These are phyloP conservation scores for Bucorvus abyssinicus DNA, from an alignment of 2,797 vertebrate species.

Conservation along the genomic window DNA sequence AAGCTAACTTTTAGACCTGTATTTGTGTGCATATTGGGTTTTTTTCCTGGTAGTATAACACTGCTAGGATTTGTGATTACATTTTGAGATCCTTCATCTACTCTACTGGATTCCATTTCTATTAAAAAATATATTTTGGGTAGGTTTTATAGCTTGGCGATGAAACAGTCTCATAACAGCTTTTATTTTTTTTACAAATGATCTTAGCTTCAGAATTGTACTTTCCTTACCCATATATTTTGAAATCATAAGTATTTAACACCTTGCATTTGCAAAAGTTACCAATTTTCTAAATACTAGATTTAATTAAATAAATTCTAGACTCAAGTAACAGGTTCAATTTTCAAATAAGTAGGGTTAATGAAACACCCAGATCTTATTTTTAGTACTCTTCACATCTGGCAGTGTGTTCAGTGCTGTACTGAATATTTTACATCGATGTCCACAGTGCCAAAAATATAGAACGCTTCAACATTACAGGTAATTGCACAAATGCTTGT, in stretches of 20 bases:
- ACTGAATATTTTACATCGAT: not conserved
- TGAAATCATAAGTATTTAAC: not conserved
- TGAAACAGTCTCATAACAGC: not conserved
- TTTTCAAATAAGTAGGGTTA: not conserved
- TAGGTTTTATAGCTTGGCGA: not conserved
- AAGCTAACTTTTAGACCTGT: not conserved
- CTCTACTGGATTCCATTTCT: not conserved
- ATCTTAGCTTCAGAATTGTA: not conserved
- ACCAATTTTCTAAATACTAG: not conserved
- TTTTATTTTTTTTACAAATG: not conserved
- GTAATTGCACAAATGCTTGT: not conserved
- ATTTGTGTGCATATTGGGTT: not conserved
- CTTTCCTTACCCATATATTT: not conserved
- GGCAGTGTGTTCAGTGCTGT: not conserved
- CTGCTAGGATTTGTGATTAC: not conserved
- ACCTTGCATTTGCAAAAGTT: not conserved
- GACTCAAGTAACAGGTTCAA: not conserved
- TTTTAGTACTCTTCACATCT: not conserved
- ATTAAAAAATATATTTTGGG: conserved; percentile 9
- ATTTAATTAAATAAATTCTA: not conserved
- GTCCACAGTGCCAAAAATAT: not conserved
- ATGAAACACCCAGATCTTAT: not conserved
- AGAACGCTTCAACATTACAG: not conserved
- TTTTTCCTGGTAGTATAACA: not conserved
- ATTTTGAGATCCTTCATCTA: not conserved